phyloP scores from a whole-genome alignment of 2,113 vertebrate species.

The Origma solitaria region DNA sequence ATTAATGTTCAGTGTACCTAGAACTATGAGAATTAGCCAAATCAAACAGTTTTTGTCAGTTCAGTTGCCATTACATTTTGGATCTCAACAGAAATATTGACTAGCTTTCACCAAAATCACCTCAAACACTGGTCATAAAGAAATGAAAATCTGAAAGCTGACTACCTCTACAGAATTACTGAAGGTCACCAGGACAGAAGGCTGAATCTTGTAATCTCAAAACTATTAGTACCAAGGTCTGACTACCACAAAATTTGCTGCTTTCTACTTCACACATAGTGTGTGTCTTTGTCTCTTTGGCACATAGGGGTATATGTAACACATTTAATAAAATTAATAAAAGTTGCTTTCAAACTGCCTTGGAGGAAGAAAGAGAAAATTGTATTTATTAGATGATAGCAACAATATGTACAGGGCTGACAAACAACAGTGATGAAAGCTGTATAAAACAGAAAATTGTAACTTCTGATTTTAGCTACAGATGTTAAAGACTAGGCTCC shows the following conservation, averaged over 20 bases:
- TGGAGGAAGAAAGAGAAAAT: neutral
- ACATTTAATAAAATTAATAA: neutral
- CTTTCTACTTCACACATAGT: neutral
- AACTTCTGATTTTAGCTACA: neutral
- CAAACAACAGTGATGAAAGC: neutral
- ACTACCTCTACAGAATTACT: neutral
- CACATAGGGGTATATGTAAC: neutral
- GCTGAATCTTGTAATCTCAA: neutral
- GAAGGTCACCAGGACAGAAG: neutral
- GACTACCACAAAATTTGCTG: neutral
- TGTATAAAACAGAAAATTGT: neutral
- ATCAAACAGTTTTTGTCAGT: neutral
- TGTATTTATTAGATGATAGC: neutral
- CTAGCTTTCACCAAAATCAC: neutral
- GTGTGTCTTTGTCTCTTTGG: neutral
- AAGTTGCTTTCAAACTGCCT: neutral
- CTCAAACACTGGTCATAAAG: neutral
- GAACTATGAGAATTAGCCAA: neutral
- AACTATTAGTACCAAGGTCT: neutral
- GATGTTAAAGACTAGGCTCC: neutral
- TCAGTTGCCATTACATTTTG: neutral
- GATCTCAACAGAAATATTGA: neutral
- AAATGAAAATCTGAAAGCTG: neutral
- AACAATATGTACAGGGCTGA: neutral
- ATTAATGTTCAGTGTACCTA: neutral